Evolutionary conservation across 2,797 vertebrate species (phyloP).

Genomic region (Anabas testudineus): DNA sequence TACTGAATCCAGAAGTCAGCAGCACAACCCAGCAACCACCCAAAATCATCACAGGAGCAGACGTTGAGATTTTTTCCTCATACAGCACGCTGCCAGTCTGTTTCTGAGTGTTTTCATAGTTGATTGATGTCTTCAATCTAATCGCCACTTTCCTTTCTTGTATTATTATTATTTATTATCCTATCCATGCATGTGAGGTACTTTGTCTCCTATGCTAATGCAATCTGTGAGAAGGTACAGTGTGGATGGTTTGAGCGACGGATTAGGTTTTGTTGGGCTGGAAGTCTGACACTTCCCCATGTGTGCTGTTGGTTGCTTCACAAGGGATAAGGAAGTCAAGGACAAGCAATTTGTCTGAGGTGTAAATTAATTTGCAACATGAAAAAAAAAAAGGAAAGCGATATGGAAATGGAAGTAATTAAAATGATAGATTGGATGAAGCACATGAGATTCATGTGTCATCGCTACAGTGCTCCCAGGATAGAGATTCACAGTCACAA

Average conservation of each 20-base stretch:
- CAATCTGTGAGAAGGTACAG: constrained; percentile 49
- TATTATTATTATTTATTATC: constrained; percentile 68
- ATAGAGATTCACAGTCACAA: constrained; percentile 55
- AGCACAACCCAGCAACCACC: constrained; percentile 10
- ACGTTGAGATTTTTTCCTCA: constrained; percentile 26
- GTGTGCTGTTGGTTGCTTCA: constrained; percentile 45
- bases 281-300: constrained; percentile 37
- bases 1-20: constrained; percentile 54
- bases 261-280: constrained; percentile 60
- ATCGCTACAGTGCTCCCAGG: constrained; percentile 58
- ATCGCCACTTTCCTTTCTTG: constrained; percentile 45
- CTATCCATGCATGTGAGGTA: constrained; percentile 46
- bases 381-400: constrained; percentile 65
- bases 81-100: not conserved
- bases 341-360: constrained; percentile 78
- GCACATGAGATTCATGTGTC: constrained; percentile 74
- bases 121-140: constrained; percentile 69
- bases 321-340: constrained; percentile 72
- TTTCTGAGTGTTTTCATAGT: constrained; percentile 9
- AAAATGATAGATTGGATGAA: constrained; percentile 84
- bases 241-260: constrained; percentile 61
- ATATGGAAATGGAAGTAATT: constrained; percentile 84
- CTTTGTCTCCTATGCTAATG: constrained; percentile 66
- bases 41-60: constrained; percentile 24
- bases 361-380: constrained; percentile 82